Evolutionary conservation across 2,113 vertebrate species (phyloP).

Genomic region (Emydocephalus ijimae): DNA sequence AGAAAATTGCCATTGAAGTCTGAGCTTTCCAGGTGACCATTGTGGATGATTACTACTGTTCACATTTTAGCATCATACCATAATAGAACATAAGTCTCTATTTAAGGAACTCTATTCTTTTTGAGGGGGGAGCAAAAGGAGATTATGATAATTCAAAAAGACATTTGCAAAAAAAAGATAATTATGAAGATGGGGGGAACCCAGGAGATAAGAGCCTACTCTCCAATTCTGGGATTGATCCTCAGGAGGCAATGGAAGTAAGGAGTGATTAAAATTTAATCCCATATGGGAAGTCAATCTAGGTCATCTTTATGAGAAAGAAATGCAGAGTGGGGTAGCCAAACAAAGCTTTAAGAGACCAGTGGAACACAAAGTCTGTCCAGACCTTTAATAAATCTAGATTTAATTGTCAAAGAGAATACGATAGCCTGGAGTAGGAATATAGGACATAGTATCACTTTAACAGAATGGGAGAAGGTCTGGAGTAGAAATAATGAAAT

Average conservation of each 20-base stretch:
- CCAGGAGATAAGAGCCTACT: neutral
- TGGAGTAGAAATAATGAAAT: no score
- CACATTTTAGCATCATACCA: neutral
- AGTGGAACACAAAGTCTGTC: slow-evolving; percentile 33
- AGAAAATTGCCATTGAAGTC: neutral
- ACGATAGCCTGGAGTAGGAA: no score
- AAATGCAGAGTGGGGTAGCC: neutral
- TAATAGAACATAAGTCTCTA: slow-evolving; percentile 3
- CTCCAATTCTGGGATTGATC: neutral
- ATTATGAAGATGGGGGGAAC: neutral
- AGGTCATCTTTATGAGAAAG: neutral
- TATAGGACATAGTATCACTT: no score
- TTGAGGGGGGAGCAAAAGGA: neutral
- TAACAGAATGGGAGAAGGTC: no score
- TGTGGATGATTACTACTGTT: slow-evolving; percentile 8
- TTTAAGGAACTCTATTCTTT: neutral
- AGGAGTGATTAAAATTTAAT: fast-evolving
- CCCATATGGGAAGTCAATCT: neutral
- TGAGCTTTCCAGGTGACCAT: neutral
- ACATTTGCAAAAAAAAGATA: slow-evolving; percentile 11
- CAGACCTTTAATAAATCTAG: slow-evolving; percentile 41
- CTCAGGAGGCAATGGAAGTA: neutral
- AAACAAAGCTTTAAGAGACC: slow-evolving; percentile 23
- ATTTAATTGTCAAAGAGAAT: slow-evolving; percentile 31
- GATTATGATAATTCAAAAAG: neutral